Evolutionary conservation across 2,888 invertebrate genomes (phyloP).

Genomic region (Erebia aethiops): DNA sequence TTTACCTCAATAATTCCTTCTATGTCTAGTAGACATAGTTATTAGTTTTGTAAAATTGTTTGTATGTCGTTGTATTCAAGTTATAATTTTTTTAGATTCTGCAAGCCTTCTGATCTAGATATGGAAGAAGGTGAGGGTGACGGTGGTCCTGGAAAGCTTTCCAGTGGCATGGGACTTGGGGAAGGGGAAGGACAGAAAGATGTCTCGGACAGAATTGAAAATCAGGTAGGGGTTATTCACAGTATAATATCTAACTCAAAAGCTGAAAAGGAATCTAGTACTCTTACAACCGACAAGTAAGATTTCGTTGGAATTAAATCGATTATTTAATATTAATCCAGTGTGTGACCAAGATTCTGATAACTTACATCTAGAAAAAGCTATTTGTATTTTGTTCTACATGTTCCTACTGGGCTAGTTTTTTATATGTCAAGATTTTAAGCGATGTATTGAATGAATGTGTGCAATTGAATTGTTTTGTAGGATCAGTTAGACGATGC

Average conservation of each 20-base stretch:
- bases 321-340: too few species aligned
- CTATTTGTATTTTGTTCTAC: too few species aligned
- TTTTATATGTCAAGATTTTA: not conserved
- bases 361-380: too few species aligned
- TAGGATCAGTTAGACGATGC: slow-evolving; percentile 97
- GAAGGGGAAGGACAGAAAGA: slow-evolving; percentile 97
- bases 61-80: not conserved
- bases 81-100: slow-evolving; percentile 86
- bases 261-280: too few species aligned
- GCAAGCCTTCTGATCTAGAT: slow-evolving; percentile 93
- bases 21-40: not conserved
- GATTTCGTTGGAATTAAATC: too few species aligned
- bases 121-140: slow-evolving; percentile 89
- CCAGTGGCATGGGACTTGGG: slow-evolving; percentile 93
- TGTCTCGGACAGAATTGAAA: slow-evolving; percentile 95
- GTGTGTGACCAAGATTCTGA: too few species aligned
- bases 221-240: slow-evolving; percentile 60
- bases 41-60: not conserved
- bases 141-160: slow-evolving; percentile 81
- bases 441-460: not conserved
- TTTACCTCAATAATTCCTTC: too few species aligned
- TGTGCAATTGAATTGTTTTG: not conserved
- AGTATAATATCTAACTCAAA: not conserved
- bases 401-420: not conserved
- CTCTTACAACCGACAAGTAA: too few species aligned